phyloP scores from a whole-genome alignment of 2,888 invertebrate genomes.

The Gymnosoma rotundatum region DNA sequence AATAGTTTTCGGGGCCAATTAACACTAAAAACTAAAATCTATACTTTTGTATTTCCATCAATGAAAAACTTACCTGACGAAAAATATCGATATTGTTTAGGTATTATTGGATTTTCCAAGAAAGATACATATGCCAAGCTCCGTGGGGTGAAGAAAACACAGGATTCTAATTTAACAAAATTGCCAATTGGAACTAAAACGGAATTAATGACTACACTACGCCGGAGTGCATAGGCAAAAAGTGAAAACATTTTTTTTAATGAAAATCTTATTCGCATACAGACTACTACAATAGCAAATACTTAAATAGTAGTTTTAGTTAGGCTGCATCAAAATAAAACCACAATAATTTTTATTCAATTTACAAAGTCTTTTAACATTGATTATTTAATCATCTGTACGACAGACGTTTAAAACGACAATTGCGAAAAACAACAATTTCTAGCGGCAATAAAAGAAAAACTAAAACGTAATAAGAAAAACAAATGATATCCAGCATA shows the following conservation, averaged over 20 bases:
- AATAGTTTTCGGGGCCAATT: conserved; percentile 55
- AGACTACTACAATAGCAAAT: no score
- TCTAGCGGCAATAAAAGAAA: not conserved
- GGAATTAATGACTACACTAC: conserved; percentile 46
- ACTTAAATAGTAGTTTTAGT: not conserved
- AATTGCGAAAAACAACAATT: conserved; percentile 17
- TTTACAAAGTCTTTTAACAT: conserved; percentile 36
- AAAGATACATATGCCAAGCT: not conserved
- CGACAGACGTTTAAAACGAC: not conserved
- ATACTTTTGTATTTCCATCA: not conserved
- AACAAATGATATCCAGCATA: conserved; percentile 19
- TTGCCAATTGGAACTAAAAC: conserved; percentile 49
- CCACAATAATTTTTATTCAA: conserved; percentile 44
- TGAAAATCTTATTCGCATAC: not conserved
- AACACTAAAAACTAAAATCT: conserved; percentile 28
- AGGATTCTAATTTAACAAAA: not conserved
- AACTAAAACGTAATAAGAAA: conserved; percentile 51
- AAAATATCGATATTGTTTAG: conserved; percentile 52
- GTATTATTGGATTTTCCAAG: conserved; percentile 28
- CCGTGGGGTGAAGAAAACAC: not conserved
- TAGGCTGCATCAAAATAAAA: conserved; percentile 9
- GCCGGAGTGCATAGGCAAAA: conserved; percentile 74
- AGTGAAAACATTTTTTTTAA: conserved; percentile 77
- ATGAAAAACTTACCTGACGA: conserved; percentile 60
- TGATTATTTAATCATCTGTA: conserved; percentile 46